Percentiles rank a stretch among this genome's conserved stretches.
Evolutionary conservation across 2,113 vertebrate species (phyloP).

Genomic region (Oreocharis arfaki): DNA sequence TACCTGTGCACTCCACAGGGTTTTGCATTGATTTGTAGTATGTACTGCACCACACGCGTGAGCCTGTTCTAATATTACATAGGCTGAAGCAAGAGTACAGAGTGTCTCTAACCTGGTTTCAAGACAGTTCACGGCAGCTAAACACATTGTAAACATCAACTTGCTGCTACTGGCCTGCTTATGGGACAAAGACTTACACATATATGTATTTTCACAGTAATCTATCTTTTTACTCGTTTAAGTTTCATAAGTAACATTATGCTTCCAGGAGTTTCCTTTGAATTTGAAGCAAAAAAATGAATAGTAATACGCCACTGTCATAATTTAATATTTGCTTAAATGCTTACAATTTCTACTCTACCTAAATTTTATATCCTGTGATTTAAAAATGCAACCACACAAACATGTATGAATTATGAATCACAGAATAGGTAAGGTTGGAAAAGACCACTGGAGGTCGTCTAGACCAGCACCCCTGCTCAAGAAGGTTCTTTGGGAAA

Average conservation of each 20-base stretch:
- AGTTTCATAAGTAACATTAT: not conserved
- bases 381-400: not conserved
- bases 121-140: not conserved
- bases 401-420: not conserved
- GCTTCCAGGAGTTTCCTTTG: not conserved
- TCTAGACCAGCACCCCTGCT: not conserved
- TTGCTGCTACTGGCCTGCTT: not conserved
- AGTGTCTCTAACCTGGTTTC: not conserved
- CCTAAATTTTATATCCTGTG: not conserved
- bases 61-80: not conserved
- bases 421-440: not conserved
- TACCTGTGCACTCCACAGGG: not conserved
- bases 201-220: not conserved
- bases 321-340: not conserved
- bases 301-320: not conserved
- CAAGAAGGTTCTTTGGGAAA: not conserved
- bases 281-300: not conserved
- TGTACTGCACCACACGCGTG: not conserved
- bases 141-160: not conserved
- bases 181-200: not conserved
- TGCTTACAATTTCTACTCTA: not conserved
- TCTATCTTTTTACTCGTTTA: not conserved
- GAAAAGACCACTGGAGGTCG: not conserved
- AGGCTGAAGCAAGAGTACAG: not conserved
- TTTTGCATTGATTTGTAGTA: not conserved